These are phyloP conservation scores for Paedocypris sp. DNA, from an alignment of 2,113 vertebrate genomes.

Conservation along the genomic window DNA sequence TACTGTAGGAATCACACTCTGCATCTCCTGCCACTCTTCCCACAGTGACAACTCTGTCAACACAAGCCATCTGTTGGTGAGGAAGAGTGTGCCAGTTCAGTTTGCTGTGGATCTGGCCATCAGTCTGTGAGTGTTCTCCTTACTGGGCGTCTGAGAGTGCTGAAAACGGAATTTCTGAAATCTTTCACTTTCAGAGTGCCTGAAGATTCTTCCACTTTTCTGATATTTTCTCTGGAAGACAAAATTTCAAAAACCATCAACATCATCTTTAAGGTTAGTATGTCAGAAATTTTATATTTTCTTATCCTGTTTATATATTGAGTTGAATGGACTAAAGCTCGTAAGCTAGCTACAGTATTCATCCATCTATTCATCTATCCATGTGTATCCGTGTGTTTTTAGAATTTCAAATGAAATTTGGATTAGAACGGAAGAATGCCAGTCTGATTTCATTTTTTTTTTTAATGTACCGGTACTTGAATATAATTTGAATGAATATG, in stretches of 20 bases:
- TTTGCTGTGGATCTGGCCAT: slow-evolving; percentile 46
- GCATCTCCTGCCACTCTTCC: no score
- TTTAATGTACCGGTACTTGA: no score
- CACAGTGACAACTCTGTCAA: slow-evolving; percentile 49
- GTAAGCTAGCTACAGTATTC: no score
- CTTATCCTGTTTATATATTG: neutral
- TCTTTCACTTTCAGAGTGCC: slow-evolving; percentile 33
- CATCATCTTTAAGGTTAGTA: slow-evolving; percentile 13
- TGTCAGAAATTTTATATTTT: neutral
- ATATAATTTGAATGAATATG: no score
- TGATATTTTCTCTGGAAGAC: slow-evolving; percentile 51
- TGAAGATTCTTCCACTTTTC: slow-evolving; percentile 33
- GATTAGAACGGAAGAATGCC: no score
- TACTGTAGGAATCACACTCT: no score
- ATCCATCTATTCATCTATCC: neutral
- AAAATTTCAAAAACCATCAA: slow-evolving; percentile 7
- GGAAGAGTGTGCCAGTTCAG: slow-evolving; percentile 43
- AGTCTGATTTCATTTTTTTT: no score
- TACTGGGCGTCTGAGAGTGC: no score
- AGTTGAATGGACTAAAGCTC: no score
- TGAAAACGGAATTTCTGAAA: no score
- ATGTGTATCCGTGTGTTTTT: neutral
- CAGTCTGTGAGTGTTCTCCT: slow-evolving; percentile 53
- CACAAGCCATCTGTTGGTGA: slow-evolving; percentile 1
- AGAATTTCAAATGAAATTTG: no score